Evolutionary conservation across 2,113 vertebrate genomes (phyloP).

Genomic region (Phylloscopus trochiloides): DNA sequence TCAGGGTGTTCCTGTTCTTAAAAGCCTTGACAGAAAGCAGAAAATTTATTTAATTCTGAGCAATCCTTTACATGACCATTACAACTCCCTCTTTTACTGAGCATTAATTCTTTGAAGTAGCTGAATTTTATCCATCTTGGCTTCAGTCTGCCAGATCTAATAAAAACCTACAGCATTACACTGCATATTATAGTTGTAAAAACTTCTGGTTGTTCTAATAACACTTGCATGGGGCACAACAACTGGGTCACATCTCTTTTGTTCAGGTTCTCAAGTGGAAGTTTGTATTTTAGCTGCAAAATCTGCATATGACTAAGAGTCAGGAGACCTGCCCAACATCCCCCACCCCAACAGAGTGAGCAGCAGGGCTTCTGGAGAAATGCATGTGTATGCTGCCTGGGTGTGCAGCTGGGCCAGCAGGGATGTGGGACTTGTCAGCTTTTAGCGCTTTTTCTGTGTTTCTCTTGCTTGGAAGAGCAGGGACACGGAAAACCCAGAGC

Average conservation of each 20-base stretch:
- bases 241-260: not conserved
- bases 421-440: not conserved
- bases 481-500: accelerated
- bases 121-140: not conserved
- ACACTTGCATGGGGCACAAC: not conserved
- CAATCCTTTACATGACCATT: not conserved
- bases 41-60: not conserved
- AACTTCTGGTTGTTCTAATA: not conserved
- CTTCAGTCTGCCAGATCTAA: not conserved
- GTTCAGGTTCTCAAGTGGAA: not conserved
- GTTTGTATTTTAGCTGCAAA: not conserved
- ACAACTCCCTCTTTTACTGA: not conserved
- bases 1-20: not conserved
- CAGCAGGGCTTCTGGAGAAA: not conserved
- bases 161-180: not conserved
- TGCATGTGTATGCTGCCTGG: not conserved
- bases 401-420: not conserved
- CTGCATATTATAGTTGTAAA: not conserved
- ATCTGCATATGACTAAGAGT: slow-evolving; percentile 45
- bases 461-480: not conserved
- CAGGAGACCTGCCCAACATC: not conserved
- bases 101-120: not conserved
- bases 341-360: not conserved
- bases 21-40: not conserved
- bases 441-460: not conserved